Base-by-base conservation (phyloP, 2,888 invertebrate genomes). In the Cephus rjabovi region DNA sequence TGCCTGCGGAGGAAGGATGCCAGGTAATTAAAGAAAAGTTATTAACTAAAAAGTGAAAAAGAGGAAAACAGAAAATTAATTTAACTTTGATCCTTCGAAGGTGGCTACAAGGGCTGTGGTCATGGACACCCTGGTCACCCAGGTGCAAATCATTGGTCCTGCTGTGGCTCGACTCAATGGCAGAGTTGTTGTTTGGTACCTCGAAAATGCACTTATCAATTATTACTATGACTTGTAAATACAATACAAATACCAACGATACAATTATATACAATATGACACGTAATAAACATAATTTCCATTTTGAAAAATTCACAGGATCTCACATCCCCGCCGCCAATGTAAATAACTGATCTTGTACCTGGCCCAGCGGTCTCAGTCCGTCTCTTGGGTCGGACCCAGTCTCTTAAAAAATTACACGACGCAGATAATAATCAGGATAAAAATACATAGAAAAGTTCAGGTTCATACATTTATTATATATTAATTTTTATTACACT, bases 71-170 rank as follows among this genome's bases (percentile, higher is more conserved):
- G n/a, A 69, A 69, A 75, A 79, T 76, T 78, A 71, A 1, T 77
- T 6, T n/a, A 76, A n/a, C 6, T 73, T 35, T 68, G 12, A 56
- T 75, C 69, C 34, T 79, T 81, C 31, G 40, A 82, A 92, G 92
- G 92, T 79, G 92, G 92, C 73, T 92, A 92, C 81, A 88, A 86
- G 92, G 96, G 96, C 12, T 97, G 96, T 87, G 96, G 96, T 0
- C 96, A 97, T 92, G 96, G 96, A 2, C 96, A 96, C 91, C 92
- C 93, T 75, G 96, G 96, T 70, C 96, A 96, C 93, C 96, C 96
- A 68, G 96, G 96, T 79, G 92, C 94, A 80, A 93, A 95, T 12
- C 96, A 97, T 92, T 97, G 97, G 96, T 96, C 96, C 74, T 97
- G 97, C 90, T 97, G 96, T 91, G 96, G 95, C 73, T 90, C 90